Evolutionary conservation across 2,113 vertebrate species (phyloP).

Genomic region (Ciconia boyciana): DNA sequence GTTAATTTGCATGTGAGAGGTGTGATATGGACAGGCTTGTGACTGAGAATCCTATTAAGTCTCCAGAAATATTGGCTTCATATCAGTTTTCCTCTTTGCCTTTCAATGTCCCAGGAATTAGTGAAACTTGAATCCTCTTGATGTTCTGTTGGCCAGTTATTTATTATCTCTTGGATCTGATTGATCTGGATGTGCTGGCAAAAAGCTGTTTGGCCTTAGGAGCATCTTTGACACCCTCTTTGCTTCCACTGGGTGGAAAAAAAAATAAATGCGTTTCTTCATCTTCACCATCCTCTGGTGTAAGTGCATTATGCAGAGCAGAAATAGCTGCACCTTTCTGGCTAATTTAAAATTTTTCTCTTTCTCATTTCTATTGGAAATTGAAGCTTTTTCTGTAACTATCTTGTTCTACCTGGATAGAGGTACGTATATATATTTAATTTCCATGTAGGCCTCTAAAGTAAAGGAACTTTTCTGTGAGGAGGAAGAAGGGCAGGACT

Average conservation of each 20-base stretch:
- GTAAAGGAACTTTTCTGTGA: neutral
- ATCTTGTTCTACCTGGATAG: neutral
- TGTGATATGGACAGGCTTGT: neutral
- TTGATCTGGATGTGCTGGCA: neutral
- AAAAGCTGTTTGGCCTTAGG: neutral
- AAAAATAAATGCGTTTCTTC: neutral
- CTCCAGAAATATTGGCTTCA: neutral
- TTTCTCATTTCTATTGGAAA: neutral
- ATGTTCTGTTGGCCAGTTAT: neutral
- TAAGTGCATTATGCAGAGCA: neutral
- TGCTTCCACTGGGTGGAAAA: neutral
- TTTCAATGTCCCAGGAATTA: too few species aligned
- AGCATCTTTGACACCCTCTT: neutral
- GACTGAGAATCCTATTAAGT: neutral
- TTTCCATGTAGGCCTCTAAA: neutral
- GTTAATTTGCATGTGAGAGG: neutral
- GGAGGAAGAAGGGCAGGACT: neutral
- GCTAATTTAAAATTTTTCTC: neutral
- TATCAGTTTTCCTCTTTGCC: neutral
- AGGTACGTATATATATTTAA: neutral
- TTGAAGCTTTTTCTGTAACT: neutral
- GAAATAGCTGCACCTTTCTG: neutral
- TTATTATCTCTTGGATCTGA: neutral
- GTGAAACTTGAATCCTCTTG: neutral
- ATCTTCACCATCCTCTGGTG: too few species aligned